Evolutionary conservation across 2,797 vertebrate species (phyloP), one percentile per base, ranked within the genome.

Genomic region (Lithobates pipiens): DNA sequence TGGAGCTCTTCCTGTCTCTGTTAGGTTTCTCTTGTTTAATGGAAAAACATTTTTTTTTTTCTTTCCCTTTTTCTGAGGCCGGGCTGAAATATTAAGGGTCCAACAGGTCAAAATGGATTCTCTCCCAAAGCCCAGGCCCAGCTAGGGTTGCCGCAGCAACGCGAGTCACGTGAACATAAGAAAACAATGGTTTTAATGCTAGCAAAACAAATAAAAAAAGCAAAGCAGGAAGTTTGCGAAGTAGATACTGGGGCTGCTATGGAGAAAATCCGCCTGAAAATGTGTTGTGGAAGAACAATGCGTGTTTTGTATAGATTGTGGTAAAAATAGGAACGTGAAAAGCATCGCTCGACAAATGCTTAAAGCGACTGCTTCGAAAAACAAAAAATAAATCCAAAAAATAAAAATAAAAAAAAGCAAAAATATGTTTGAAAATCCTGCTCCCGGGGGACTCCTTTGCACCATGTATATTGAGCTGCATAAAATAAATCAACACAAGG

Each of bases 121-220:
- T 36, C 67, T 57, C 34, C 32, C 71, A 76, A 72, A 68, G 72
- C 65, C n/a, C 63, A 63, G 44, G 80, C 72, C 65, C 39, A 42
- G 21, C 65, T 81, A 8, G 6, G 65, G 84, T 76, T 86, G 34
- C 84, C 34, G 69, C 76, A 25, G 67, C 42, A 76, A 77, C 77
- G 6, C 15, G 7, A 16, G 73, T 44, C 78, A 86, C 73, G 74
- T 32, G 78, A 63, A 10, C 16, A 10, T 81, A 82, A 70, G 65
- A 76, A 86, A 86, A 86, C 78, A 82, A 85, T 85, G 42, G 71
- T 72, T 77, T 84, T 77, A 57, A 80, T 18, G 46, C 78, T 71
- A 63, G n/a, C 23, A 84, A 84, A 68, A 83, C 67, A 76, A 84
- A 84, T 84, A 77, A 71, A 42, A 50, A 84, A 70, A 77, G 29